A percentile compares a stretch with the other conserved stretches of the same genome.
Conservation (phyloP, 2,797 vertebrate species). For the Huso huso region DNA sequence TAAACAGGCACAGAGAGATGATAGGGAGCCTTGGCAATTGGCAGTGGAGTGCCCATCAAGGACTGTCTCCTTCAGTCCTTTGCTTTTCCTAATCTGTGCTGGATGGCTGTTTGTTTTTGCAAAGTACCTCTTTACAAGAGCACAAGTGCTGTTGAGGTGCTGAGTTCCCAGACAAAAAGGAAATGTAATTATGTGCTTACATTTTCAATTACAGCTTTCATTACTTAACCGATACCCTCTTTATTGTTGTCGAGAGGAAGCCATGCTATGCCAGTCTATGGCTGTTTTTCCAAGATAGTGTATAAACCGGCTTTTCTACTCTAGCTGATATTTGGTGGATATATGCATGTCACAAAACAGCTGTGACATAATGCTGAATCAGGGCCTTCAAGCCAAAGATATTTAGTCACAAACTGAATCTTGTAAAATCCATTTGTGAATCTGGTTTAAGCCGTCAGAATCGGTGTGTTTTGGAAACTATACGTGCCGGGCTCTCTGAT, state of each 20-base stretch:
- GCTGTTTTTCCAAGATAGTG: constrained; percentile 50
- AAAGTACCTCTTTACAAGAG: constrained; percentile 30
- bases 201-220: constrained; percentile 57
- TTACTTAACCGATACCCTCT: constrained; percentile 48
- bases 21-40: too few relatives aligned
- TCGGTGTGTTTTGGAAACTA: too few relatives aligned
- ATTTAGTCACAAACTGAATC: too few relatives aligned
- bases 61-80: constrained; percentile 21
- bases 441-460: too few relatives aligned
- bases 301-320: constrained; percentile 23
- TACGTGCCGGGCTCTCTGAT: too few relatives aligned
- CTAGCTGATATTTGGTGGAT: constrained; percentile 18
- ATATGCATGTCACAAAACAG: too few relatives aligned
- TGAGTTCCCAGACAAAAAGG: constrained; percentile 32
- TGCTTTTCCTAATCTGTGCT: constrained; percentile 25
- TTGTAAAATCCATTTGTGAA: too few relatives aligned
- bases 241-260: constrained; percentile 45
- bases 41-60: too few relatives aligned
- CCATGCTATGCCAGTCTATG: constrained; percentile 31
- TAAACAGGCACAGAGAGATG: too few relatives aligned
- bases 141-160: constrained; percentile 36
- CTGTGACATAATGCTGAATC: too few relatives aligned
- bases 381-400: too few relatives aligned
- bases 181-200: constrained; percentile 54
- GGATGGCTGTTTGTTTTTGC: constrained; percentile 14